Percentiles rank a stretch among this genome's conserved stretches.
Conservation (phyloP, 1,140 invertebrate species). For the Drosophila auraria region DNA sequence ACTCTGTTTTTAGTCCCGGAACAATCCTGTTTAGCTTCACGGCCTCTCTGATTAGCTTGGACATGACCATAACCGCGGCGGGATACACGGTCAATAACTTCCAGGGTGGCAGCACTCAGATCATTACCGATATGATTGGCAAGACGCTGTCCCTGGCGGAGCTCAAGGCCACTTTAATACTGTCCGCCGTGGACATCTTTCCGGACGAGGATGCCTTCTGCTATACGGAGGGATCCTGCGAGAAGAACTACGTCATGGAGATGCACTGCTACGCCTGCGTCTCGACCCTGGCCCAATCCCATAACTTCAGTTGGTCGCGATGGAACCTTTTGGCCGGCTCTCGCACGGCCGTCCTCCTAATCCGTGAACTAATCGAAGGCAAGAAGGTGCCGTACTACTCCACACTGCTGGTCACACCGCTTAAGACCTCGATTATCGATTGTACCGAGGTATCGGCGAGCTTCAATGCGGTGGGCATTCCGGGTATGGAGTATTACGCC, state of each 20-base stretch:
- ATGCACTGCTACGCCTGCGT: slow-evolving; percentile 93
- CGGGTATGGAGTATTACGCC: slow-evolving; percentile 88
- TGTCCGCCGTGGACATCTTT: slow-evolving; percentile 94
- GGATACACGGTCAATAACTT: slow-evolving; percentile 80
- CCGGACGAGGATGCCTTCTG: slow-evolving; percentile 93
- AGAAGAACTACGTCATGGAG: slow-evolving; percentile 91
- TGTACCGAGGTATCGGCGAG: slow-evolving; percentile 90
- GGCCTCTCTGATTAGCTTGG: slow-evolving; percentile 89
- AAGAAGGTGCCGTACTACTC: slow-evolving; percentile 87
- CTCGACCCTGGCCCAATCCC: slow-evolving; percentile 90
- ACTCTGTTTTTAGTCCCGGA: slow-evolving; percentile 47
- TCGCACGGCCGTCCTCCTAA: slow-evolving; percentile 90
- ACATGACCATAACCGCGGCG: slow-evolving; percentile 88
- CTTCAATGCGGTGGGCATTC: slow-evolving; percentile 87
- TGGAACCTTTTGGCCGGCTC: slow-evolving; percentile 91
- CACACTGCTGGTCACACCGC: slow-evolving; percentile 88
- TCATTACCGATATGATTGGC: slow-evolving; percentile 78
- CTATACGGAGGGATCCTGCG: slow-evolving; percentile 90
- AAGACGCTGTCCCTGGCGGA: slow-evolving; percentile 71
- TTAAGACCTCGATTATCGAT: slow-evolving; percentile 87
- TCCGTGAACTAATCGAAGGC: slow-evolving; percentile 89
- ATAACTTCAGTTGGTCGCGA: slow-evolving; percentile 95
- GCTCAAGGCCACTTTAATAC: slow-evolving; percentile 72
- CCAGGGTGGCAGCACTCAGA: slow-evolving; percentile 77
- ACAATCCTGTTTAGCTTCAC: slow-evolving; percentile 88